phyloP scores from a whole-genome alignment of 2,113 vertebrate genomes.

The Centrocercus urophasianus region DNA sequence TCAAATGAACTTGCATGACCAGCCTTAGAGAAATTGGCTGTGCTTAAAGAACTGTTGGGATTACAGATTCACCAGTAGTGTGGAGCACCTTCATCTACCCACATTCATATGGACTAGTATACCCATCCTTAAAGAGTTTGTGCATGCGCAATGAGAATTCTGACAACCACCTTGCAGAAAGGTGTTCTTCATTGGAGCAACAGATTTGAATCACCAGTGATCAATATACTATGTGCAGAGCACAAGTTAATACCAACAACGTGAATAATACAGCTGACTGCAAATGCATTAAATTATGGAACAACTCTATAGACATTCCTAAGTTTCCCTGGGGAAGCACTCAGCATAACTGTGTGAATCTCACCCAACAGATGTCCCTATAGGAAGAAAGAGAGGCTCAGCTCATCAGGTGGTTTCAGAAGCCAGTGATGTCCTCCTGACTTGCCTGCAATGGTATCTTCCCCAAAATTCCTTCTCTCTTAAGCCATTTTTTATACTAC shows the following conservation, averaged over 20 bases:
- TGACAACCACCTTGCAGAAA: neutral
- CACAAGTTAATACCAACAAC: neutral
- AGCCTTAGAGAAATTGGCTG: neutral
- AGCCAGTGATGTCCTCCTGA: neutral
- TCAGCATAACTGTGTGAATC: neutral
- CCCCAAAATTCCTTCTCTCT: neutral
- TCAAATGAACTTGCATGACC: neutral
- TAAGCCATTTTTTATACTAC: neutral
- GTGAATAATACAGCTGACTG: neutral
- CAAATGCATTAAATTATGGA: neutral
- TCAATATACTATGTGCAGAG: neutral
- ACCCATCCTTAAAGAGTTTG: neutral
- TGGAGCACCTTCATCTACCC: neutral
- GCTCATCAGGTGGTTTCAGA: neutral
- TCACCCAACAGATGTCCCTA: neutral
- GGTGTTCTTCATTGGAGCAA: neutral
- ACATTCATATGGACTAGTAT: neutral
- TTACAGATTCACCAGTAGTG: neutral
- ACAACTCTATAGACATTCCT: neutral
- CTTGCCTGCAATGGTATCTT: neutral
- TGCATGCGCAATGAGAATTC: neutral
- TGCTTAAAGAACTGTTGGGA: neutral
- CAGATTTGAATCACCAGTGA: neutral
- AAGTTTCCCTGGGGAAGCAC: neutral
- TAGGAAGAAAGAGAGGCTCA: neutral